Base-by-base conservation (phyloP, 2,888 invertebrate species). In the Lasioglossum calceatum region DNA sequence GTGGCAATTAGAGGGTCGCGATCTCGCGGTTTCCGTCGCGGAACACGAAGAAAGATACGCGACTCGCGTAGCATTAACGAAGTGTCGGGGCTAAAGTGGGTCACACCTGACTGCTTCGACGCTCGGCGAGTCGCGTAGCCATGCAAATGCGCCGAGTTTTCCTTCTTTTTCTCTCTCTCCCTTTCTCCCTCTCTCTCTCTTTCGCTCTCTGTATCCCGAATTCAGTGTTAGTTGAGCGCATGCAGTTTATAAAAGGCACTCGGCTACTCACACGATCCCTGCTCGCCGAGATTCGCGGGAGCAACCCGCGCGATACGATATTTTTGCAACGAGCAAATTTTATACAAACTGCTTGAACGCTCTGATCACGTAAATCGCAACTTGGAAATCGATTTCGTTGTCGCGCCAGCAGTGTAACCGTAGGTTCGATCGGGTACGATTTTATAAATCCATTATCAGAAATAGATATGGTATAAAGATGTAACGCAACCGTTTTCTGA, bases 111-210 rank as follows among this genome's bases (percentile, higher is more conserved):
- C 78, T 85, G 79, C 61, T 27, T 82, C 79, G 76, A 50, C 75
- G 47, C n/a, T 44, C 73, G 75, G 74, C 27, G 79, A 75, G 74
- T 58, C 19, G 81, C 67, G 64, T 32, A 77, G 39, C 74, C 84
- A 84, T 81, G 83, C 83, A 89, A 90, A 89, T 86, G 80, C 50
- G 72, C 8, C 74, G 32, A 1, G 14, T 44, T 70, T 54, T 81
- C 67, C 76, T 82, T 78, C 39, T 39, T 44, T 4, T 4, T 3
- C 70, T 0, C 42, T 71, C 67, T 23, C 67, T 39, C 42, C 12
- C 12, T 23, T 32, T 23, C 50, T 67, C 42, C n/a, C n/a, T 50
- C 12, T 36, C 23, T n/a, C 36, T 32, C 36, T 42, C 39, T 4
- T 12, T 3, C 71, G 0, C 42, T 71, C 39, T 23, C 70, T 39